A percentile compares a stretch with the other conserved stretches of the same genome.
phyloP scores from a whole-genome alignment of 1,140 invertebrate genomes.

The Myzus persicae region DNA sequence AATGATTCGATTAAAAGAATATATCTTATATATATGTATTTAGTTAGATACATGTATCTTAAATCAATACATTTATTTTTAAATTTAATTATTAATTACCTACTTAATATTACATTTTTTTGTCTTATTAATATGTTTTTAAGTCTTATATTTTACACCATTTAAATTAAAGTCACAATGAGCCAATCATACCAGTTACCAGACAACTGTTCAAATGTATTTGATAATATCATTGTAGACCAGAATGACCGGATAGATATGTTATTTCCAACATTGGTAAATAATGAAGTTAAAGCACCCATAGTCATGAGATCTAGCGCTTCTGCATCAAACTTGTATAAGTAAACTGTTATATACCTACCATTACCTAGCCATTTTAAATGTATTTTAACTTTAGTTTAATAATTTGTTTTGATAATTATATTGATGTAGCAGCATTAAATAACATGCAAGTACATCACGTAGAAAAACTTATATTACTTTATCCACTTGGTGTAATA shows the following conservation, averaged over 20 bases:
- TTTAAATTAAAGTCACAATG: too few relatives aligned
- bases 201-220: too few relatives aligned
- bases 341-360: neutral
- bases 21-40: too few relatives aligned
- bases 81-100: too few relatives aligned
- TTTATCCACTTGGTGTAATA: neutral
- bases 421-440: neutral
- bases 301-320: neutral
- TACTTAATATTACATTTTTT: too few relatives aligned
- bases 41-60: too few relatives aligned
- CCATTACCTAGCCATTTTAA: neutral
- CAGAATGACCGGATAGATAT: neutral
- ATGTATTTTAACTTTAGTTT: neutral
- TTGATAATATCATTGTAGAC: neutral
- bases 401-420: neutral
- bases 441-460: neutral
- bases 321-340: neutral
- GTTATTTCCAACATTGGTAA: neutral
- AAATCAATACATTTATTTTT: too few relatives aligned
- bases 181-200: too few relatives aligned
- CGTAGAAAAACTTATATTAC: neutral
- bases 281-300: neutral
- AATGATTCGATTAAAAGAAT: constrained; percentile 2
- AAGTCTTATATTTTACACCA: too few relatives aligned
- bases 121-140: too few relatives aligned